A percentile compares a stretch with the other conserved stretches of the same genome.
phyloP scores from a whole-genome alignment of 2,113 vertebrate genomes.

The Petrocephalus zakoni region DNA sequence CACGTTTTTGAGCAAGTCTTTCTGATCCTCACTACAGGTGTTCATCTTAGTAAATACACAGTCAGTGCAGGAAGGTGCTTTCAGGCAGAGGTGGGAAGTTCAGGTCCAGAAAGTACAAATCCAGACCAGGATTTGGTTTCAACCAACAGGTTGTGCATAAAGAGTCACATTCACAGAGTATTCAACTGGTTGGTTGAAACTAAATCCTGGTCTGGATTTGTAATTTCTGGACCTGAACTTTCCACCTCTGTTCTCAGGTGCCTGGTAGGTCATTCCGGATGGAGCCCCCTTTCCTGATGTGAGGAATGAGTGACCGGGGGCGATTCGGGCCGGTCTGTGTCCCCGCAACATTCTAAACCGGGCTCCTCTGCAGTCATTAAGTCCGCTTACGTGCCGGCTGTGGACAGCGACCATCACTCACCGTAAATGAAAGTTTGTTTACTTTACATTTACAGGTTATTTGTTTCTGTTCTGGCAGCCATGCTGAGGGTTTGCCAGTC shows the following conservation, averaged over 20 bases:
- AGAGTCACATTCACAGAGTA: too few species aligned
- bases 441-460: not conserved
- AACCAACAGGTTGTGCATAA: too few species aligned
- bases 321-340: not conserved
- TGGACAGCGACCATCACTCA: not conserved
- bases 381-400: not conserved
- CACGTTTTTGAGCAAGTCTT: not conserved
- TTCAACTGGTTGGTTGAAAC: too few species aligned
- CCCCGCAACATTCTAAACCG: not conserved
- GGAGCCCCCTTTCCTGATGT: not conserved
- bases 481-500: not conserved
- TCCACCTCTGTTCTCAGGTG: not conserved
- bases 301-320: not conserved
- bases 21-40: not conserved
- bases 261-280: not conserved
- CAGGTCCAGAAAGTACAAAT: too few species aligned
- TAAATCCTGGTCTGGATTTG: too few species aligned
- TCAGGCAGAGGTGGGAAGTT: not conserved
- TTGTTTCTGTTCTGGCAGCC: not conserved
- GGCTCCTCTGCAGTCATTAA: not conserved
- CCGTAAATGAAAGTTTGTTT: conserved; percentile 3
- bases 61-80: not conserved
- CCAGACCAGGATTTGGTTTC: too few species aligned
- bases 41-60: not conserved
- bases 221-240: too few species aligned